Evolutionary conservation across 2,113 vertebrate species (phyloP).

Genomic region (Grammomys surdaster): DNA sequence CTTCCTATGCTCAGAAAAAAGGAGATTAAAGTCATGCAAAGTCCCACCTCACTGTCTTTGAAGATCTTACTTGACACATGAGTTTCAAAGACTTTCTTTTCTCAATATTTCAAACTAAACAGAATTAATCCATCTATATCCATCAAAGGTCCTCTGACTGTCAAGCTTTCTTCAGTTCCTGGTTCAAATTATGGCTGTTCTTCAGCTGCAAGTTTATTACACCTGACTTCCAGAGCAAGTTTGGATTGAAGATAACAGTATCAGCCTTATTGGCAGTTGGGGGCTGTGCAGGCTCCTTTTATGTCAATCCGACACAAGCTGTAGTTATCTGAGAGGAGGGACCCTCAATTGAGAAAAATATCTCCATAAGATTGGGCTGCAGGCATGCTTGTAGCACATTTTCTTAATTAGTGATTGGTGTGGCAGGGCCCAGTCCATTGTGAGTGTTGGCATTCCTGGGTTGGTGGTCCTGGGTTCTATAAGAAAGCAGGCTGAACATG

Average conservation of each 20-base stretch:
- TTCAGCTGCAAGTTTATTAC: neutral
- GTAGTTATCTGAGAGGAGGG: neutral
- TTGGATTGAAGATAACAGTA: neutral
- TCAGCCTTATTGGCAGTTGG: neutral
- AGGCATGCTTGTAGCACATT: neutral
- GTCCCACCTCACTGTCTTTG: neutral
- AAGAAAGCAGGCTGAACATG: neutral
- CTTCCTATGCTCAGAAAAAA: neutral
- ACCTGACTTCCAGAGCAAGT: neutral
- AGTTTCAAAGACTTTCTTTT: constrained; percentile 20
- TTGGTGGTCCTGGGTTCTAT: neutral
- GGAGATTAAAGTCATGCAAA: neutral
- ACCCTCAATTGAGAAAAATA: neutral
- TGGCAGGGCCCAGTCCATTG: no score
- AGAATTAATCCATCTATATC: neutral
- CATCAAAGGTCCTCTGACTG: neutral
- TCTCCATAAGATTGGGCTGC: neutral
- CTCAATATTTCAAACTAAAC: neutral
- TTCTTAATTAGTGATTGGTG: neutral
- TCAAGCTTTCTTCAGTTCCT: neutral
- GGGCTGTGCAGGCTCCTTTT: neutral
- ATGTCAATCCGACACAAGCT: neutral
- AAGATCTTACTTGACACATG: neutral
- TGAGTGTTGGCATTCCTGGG: neutral
- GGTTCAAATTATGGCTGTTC: neutral